Evolutionary conservation across 2,113 vertebrate species (phyloP).

Genomic region (Tupaia tana): DNA sequence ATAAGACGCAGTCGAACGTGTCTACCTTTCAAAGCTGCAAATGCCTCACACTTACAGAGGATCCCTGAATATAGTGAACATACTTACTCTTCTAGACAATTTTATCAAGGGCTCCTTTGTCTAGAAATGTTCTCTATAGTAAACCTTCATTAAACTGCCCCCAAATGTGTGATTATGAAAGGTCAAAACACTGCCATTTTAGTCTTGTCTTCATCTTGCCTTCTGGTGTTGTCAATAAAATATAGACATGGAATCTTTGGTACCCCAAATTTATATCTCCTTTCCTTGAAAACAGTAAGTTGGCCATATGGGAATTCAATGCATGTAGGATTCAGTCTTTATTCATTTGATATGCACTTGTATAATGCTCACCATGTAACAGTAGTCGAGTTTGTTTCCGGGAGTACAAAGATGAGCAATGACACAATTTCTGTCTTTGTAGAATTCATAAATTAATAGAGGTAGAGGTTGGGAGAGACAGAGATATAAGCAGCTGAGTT

Average conservation of each 20-base stretch:
- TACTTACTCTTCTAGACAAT: not conserved
- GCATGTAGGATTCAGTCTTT: not conserved
- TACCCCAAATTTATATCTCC: not conserved
- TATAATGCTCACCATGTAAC: not conserved
- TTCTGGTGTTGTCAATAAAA: slow-evolving; percentile 17
- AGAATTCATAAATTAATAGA: not conserved
- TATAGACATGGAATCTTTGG: not conserved
- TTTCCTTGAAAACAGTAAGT: not conserved
- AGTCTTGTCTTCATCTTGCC: not conserved
- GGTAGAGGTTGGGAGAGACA: not conserved
- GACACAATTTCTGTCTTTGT: not conserved
- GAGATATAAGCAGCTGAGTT: not conserved
- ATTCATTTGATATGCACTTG: not conserved
- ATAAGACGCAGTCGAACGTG: not conserved
- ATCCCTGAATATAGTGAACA: not conserved
- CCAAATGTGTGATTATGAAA: not conserved
- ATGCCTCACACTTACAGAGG: not conserved
- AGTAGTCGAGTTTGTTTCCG: not conserved
- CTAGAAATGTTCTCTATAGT: not conserved
- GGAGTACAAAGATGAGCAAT: not conserved
- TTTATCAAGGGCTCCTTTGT: not conserved
- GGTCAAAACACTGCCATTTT: not conserved
- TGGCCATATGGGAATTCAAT: not conserved
- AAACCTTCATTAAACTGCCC: not conserved
- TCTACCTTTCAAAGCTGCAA: not conserved